A percentile compares a stretch with the other conserved stretches of the same genome.
Evolutionary conservation across 53 echinoderm and acorn worm genomes (phyloP).

Genomic region (Mesocentrotus franciscanus): DNA sequence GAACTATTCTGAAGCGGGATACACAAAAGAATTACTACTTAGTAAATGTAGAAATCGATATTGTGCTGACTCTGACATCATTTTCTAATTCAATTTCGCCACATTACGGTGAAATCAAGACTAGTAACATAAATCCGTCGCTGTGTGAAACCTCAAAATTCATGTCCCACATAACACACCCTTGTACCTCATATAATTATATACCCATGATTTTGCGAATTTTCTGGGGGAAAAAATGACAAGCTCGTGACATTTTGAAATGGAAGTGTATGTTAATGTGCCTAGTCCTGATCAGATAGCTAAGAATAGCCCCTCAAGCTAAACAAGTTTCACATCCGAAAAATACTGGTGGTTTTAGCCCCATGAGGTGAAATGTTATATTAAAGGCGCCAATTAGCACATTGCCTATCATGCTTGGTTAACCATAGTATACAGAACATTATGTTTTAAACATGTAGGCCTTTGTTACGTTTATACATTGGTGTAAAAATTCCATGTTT

Average conservation of each 20-base stretch:
- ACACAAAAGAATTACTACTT: neutral
- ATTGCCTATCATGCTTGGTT: neutral
- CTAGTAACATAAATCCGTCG: neutral
- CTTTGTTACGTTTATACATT: too few species aligned
- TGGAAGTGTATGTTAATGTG: conserved; percentile 46
- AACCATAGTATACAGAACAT: too few species aligned
- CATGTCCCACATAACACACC: conserved; percentile 3
- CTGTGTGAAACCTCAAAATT: neutral
- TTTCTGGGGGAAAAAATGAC: neutral
- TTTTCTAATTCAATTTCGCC: neutral
- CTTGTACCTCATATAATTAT: neutral
- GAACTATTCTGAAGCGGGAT: neutral
- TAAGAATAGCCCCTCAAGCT: conserved; percentile 35
- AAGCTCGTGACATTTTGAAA: conserved; percentile 39
- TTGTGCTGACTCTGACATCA: neutral
- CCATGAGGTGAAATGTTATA: neutral
- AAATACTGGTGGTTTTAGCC: neutral
- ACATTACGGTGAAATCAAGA: neutral
- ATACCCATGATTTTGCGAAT: neutral
- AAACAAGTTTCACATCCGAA: conserved; percentile 31
- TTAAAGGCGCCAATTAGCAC: neutral
- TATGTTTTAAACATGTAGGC: too few species aligned
- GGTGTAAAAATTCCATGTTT: too few species aligned
- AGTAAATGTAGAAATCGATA: neutral
- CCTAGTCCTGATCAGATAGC: conserved; percentile 38